Conservation (phyloP, 2,888 invertebrate species). For the Axea sp. region DNA sequence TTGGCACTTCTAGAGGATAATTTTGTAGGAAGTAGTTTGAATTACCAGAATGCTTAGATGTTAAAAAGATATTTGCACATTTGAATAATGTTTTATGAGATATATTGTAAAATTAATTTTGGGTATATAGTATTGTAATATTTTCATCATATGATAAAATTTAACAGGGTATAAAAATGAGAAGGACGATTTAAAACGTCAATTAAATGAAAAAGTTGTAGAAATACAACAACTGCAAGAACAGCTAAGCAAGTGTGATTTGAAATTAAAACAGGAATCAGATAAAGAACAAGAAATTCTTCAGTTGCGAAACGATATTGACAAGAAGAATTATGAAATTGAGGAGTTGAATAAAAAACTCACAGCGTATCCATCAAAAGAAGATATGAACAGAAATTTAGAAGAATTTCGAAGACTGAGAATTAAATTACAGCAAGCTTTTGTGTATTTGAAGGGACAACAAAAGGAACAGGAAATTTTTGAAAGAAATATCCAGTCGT, state of each 20-base stretch:
- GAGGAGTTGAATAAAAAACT: constrained; percentile 6
- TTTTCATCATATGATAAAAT: too few species aligned
- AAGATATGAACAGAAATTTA: constrained; percentile 1
- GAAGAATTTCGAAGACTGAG: constrained; percentile 5
- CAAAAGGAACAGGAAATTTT: constrained; percentile 22
- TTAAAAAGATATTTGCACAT: too few species aligned
- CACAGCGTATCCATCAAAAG: background rate
- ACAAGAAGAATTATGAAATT: constrained; percentile 14
- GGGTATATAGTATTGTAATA: background rate
- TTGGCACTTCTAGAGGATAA: too few species aligned
- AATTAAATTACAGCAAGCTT: constrained; percentile 1
- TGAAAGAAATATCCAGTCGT: constrained; percentile 5
- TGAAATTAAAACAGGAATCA: background rate
- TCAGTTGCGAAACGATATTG: background rate
- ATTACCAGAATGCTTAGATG: too few species aligned
- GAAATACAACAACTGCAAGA: constrained; percentile 19
- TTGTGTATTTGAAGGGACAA: constrained; percentile 14
- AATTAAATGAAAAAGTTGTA: constrained; percentile 17
- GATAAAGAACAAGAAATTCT: constrained; percentile 6
- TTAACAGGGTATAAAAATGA: constrained; percentile 34
- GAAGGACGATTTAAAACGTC: constrained; percentile 8
- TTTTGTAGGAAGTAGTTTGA: too few species aligned
- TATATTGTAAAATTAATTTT: too few species aligned
- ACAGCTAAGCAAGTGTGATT: background rate
- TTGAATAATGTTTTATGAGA: too few species aligned